Base-by-base conservation (phyloP, 92 coral and sea anemone species). In the Nematostella vectensis region DNA sequence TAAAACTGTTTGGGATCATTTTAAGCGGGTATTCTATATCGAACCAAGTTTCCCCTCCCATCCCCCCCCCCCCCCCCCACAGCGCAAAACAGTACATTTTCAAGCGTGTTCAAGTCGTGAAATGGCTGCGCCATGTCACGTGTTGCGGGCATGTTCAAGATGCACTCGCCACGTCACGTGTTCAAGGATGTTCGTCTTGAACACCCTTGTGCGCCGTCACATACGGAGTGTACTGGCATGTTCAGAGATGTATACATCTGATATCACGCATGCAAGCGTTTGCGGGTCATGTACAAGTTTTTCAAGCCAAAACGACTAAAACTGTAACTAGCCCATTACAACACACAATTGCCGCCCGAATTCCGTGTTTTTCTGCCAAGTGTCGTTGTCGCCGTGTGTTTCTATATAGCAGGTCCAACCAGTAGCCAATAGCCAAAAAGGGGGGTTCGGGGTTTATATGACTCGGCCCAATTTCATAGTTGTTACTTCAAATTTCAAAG, bases 101-200 rank as follows among this genome's bases (percentile, higher is more conserved):
- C 40, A 33, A 33, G 40, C 40, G 40, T 33, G 40, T 33, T 33
- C 40, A 33, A 33, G 40, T 33, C 40, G 15, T 33, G 40, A 33
- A 6, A 33, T 33, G 40, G 8, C 40, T 33, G 40, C 15, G 15
- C 40, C 51, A 45, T 22, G 51, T 45, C 21, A 45, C 51, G 51
- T 45, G 18, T 19, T 45, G 4, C 51, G 51, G 51, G 51, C 18
- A 17, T 45, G 23, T 45, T 45, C 51, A 45, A 45, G 51, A 19
- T 45, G 51, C 4, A 17, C 51, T 4, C 51, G 51, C 23, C 12
- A 45, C 18, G 23, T 4, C 51, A 45, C 51, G 51, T 33, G 40
- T 33, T 33, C 40, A 33, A 33, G 40, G 15, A 15, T 33, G 40
- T 33, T 33, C 40, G 40, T 15, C 40, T 33, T 33, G 40, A 33